phyloP scores from a whole-genome alignment of 2,797 vertebrate genomes.

The Lepidocolaptes lacrymiger region DNA sequence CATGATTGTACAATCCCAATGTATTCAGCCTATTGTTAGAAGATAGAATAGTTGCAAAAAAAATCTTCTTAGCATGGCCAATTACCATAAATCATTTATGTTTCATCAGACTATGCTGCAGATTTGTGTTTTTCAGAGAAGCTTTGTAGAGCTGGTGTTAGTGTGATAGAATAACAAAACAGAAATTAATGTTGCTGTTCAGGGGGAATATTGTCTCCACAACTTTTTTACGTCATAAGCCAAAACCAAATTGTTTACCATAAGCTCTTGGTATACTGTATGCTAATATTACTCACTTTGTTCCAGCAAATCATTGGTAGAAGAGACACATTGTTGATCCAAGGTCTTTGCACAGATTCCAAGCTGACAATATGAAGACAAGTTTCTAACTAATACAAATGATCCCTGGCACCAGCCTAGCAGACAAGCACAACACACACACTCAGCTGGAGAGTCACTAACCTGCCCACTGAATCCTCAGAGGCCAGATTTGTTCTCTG shows the following conservation, averaged over 20 bases:
- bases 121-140: neutral
- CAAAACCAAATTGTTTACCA: neutral
- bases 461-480: neutral
- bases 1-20: neutral
- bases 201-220: neutral
- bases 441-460: neutral
- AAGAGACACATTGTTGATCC: neutral
- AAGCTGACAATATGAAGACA: slow-evolving; percentile 49
- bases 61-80: neutral
- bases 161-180: neutral
- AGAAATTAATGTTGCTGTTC: neutral
- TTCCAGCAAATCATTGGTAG: slow-evolving; percentile 42
- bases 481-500: neutral
- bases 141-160: neutral
- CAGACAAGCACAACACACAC: neutral
- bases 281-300: slow-evolving; percentile 30
- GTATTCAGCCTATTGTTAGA: neutral
- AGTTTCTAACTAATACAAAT: slow-evolving; percentile 43
- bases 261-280: neutral
- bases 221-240: neutral
- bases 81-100: accelerated
- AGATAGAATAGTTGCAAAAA: neutral
- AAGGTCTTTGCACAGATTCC: neutral
- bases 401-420: slow-evolving; percentile 13
- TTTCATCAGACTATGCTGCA: neutral